These are phyloP conservation scores for Semaprochilodus insignis DNA, from an alignment of 2,797 vertebrate species.

Conservation along the genomic window DNA sequence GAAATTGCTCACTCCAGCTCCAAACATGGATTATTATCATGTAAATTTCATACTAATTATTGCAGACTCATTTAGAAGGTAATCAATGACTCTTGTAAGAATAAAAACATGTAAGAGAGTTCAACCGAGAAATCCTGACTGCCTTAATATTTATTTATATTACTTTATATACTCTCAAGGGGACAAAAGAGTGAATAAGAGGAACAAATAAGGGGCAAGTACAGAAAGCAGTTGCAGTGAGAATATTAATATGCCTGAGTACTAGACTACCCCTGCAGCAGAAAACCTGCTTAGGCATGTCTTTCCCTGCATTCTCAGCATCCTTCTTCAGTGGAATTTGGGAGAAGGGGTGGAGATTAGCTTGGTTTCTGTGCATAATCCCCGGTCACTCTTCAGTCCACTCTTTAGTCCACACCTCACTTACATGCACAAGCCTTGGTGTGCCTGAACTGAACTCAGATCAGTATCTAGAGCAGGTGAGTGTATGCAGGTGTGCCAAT, in stretches of 20 bases:
- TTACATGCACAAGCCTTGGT: background rate
- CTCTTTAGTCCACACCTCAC: background rate
- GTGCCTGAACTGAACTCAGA: background rate
- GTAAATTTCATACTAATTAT: too few relatives aligned
- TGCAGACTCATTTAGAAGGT: too few relatives aligned
- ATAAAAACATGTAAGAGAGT: too few relatives aligned
- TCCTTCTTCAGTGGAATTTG: slow-evolving; percentile 35
- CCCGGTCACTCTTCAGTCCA: background rate
- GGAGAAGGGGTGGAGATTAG: background rate
- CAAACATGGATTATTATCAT: too few relatives aligned
- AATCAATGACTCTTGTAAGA: too few relatives aligned
- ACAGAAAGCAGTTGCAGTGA: background rate
- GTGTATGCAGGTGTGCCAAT: background rate
- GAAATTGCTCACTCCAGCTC: too few relatives aligned
- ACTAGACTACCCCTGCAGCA: background rate
- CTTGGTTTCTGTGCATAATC: background rate
- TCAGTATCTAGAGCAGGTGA: slow-evolving; percentile 1
- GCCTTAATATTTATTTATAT: too few relatives aligned
- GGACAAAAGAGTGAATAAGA: too few relatives aligned
- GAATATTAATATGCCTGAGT: background rate
- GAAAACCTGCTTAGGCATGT: slow-evolving; percentile 32
- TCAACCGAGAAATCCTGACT: too few relatives aligned
- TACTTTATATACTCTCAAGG: too few relatives aligned
- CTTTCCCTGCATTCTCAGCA: background rate
- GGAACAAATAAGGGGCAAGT: background rate